These are phyloP conservation scores for Aphelinus atriplicis DNA, from an alignment of 1,140 invertebrate species.

Conservation along the genomic window DNA sequence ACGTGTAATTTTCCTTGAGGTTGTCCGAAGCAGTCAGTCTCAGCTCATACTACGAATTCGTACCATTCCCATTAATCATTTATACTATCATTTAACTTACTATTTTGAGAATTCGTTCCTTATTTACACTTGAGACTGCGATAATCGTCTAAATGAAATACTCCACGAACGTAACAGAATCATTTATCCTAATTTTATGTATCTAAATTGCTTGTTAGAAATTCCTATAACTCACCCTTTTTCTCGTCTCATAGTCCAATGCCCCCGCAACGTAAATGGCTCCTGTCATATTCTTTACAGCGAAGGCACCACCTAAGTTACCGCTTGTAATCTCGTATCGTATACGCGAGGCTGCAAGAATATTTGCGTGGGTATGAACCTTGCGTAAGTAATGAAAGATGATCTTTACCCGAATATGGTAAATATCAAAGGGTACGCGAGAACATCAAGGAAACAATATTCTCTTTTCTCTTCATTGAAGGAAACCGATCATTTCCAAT, in stretches of 20 bases:
- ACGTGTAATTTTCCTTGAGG: conserved; percentile 95
- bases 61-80: too few species aligned
- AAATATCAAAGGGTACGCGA: too few species aligned
- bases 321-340: conserved; percentile 98
- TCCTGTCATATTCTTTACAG: conserved; percentile 96
- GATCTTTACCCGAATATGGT: background rate
- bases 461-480: too few species aligned
- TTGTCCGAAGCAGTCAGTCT: conserved; percentile 93
- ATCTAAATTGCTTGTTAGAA: too few species aligned
- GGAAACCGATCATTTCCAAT: too few species aligned
- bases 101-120: too few species aligned
- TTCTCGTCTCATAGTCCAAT: conserved; percentile 90
- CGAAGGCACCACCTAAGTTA: conserved; percentile 97
- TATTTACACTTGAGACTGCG: too few species aligned
- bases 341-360: conserved; percentile 91
- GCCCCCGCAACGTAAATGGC: conserved; percentile 96
- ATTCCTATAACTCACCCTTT: conserved; percentile 72
- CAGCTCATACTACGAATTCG: conserved; percentile 82
- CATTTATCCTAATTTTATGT: too few species aligned
- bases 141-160: too few species aligned
- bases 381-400: background rate
- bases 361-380: background rate
- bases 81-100: too few species aligned
- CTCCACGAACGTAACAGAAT: too few species aligned
- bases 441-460: too few species aligned